These are phyloP conservation scores for Rhimphoctona megacephalus DNA, from an alignment of 2,888 invertebrate genomes.

Conservation along the genomic window DNA sequence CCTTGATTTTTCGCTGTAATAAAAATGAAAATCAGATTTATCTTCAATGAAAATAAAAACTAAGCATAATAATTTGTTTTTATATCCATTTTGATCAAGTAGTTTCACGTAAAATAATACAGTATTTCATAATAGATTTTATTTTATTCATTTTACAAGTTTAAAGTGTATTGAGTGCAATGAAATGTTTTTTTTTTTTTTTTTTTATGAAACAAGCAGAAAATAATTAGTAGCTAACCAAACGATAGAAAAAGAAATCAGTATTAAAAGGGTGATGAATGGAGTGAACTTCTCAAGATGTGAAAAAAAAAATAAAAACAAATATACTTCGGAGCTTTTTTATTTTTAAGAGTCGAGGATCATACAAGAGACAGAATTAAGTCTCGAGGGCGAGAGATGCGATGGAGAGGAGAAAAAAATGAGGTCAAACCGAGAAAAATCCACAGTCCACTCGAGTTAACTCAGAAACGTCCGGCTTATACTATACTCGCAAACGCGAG, in stretches of 20 bases:
- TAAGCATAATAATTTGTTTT: background rate
- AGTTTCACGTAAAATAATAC: background rate
- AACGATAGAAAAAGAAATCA: conserved; percentile 33
- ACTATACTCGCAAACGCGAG: conserved; percentile 28
- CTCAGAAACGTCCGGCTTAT: conserved; percentile 36
- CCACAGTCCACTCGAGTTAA: conserved; percentile 51
- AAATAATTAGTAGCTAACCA: background rate
- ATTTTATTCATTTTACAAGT: background rate
- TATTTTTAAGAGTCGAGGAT: conserved; percentile 19
- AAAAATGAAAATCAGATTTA: background rate
- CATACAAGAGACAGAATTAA: conserved; percentile 57
- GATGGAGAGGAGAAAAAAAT: conserved; percentile 38
- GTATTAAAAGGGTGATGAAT: conserved; percentile 17
- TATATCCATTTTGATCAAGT: background rate
- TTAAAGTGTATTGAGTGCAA: background rate
- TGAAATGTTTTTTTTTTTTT: background rate
- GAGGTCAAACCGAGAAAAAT: conserved; percentile 55
- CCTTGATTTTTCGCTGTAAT: background rate
- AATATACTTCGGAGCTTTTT: conserved; percentile 43
- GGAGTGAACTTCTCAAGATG: conserved; percentile 22
- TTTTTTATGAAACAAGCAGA: background rate
- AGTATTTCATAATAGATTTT: background rate
- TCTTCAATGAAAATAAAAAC: background rate
- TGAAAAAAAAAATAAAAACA: conserved; percentile 20
- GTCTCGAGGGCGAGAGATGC: conserved; percentile 45